Base-by-base conservation (phyloP, 2,888 invertebrate genomes). In the Antheraea yamamai region DNA sequence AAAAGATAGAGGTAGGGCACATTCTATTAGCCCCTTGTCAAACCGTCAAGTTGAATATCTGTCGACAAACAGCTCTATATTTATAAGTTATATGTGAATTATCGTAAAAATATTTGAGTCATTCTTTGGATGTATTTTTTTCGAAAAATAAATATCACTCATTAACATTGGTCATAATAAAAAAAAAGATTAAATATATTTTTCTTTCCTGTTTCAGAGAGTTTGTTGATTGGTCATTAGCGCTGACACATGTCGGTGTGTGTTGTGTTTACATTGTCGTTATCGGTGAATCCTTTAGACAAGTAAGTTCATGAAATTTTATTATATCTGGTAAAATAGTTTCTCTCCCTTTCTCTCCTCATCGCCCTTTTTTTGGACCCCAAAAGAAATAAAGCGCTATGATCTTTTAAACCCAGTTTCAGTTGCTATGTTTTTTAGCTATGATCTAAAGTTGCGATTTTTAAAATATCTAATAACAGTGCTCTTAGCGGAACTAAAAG, bases 191-290 rank as follows among this genome's bases (percentile, higher is more conserved):
- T 23, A 61, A 23, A 23, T 8, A 23, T 12, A 23, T 23, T 61
- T 61, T 26, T 26, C 12, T 66, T 16, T 66, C 16, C 14, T 73
- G 66, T 91, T 92, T 83, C 91, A 97, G 97, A 90, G 96, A 96
- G 79, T 93, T 97, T 74, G 97, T 97, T 0, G 97, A 97, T 81
- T 94, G 95, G 83, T 96, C 96, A 0, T 85, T 97, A 30, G 96
- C 97, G 76, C 91, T 96, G 0, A 97, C 97, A 0, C 97, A 97
- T 84, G 93, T 96, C 76, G 96, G 97, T 1, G 97, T 97, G 0
- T 95, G 96, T 76, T 97, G 97, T 80, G 97, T 97, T 0, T 97
- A 97, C 83, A 95, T 97, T 0, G 97, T 97, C 0, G 97, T 97
- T 77, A 96, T 97, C 74, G 96, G 97, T 0, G 96, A 96, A 74